Conservation (phyloP, 2,113 vertebrate species). For the Albula glossodonta region DNA sequence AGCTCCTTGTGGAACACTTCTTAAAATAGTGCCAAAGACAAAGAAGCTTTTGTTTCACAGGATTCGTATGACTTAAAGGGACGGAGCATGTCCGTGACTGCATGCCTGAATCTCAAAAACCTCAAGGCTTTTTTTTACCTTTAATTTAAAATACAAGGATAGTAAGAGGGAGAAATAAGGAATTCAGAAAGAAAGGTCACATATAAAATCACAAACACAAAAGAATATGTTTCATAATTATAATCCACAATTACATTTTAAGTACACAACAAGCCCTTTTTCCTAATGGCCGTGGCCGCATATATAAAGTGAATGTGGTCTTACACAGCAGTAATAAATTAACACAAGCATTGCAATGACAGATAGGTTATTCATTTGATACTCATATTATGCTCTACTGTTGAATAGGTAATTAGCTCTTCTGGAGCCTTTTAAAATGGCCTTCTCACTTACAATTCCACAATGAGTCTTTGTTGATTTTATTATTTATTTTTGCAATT, state of each 20-base stretch:
- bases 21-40: conserved; percentile 3
- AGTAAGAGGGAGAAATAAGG: background rate
- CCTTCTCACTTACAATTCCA: background rate
- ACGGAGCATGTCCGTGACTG: background rate
- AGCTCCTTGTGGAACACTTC: conserved; percentile 3
- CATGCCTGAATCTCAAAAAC: background rate
- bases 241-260: no score
- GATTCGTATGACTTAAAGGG: background rate
- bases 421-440: background rate
- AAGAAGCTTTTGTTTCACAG: conserved; percentile 5
- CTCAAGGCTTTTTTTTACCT: background rate
- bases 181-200: background rate
- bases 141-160: background rate
- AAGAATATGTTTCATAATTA: no score
- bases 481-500: background rate
- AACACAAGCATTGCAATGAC: background rate
- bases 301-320: background rate
- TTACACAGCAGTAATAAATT: background rate
- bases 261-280: background rate
- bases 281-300: background rate
- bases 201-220: background rate
- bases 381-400: background rate
- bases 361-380: background rate
- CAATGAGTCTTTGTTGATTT: background rate
- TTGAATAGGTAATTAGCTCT: background rate